These are phyloP conservation scores for human (Homo sapiens) DNA, from an alignment of 2,113 vertebrate genomes.

Conservation along the genomic window DNA sequence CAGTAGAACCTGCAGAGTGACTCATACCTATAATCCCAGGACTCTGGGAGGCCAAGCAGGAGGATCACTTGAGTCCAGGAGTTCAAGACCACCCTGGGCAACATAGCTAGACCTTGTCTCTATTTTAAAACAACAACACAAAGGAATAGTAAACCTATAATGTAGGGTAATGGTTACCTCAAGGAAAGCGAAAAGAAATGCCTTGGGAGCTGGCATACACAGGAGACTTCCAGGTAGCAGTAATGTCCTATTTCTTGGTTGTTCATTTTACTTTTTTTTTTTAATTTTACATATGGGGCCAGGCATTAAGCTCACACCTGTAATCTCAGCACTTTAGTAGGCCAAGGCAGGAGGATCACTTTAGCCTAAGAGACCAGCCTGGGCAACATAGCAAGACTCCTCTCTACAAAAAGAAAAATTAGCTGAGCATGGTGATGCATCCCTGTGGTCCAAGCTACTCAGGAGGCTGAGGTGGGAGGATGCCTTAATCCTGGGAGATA, in stretches of 20 bases:
- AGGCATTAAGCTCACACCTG: too few species aligned
- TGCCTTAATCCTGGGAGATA: background rate
- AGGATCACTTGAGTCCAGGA: too few species aligned
- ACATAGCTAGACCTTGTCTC: too few species aligned
- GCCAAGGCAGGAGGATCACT: too few species aligned
- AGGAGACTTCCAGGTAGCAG: background rate
- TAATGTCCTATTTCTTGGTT: background rate
- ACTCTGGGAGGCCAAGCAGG: too few species aligned
- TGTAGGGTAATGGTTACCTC: background rate
- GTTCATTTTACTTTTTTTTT: slow-evolving; percentile 11
- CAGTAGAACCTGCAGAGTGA: too few species aligned
- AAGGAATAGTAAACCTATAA: background rate
- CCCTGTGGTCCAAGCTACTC: background rate
- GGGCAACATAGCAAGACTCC: background rate
- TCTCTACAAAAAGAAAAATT: background rate
- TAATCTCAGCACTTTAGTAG: too few species aligned
- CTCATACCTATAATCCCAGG: too few species aligned
- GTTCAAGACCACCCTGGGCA: too few species aligned
- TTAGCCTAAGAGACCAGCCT: background rate
- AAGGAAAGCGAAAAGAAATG: background rate
- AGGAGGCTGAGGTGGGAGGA: background rate
- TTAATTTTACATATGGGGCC: background rate
- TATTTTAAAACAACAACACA: background rate
- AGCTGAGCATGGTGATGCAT: background rate
- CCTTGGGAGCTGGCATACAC: background rate